These are phyloP conservation scores for Platichthys flesus DNA, from an alignment of 2,113 vertebrate species.

Conservation along the genomic window DNA sequence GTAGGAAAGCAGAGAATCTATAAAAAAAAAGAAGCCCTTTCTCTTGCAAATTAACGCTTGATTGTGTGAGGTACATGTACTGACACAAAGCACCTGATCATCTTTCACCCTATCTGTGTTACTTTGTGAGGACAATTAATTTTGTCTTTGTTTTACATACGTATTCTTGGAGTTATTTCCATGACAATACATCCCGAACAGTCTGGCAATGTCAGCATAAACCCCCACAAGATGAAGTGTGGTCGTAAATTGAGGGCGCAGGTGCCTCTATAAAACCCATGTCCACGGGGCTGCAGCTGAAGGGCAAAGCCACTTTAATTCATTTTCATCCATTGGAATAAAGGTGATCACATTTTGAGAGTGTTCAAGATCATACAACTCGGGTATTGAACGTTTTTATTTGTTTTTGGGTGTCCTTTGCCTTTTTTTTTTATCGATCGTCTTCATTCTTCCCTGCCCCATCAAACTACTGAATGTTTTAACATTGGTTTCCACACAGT, in stretches of 20 bases:
- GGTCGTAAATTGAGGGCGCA: conserved; percentile 59
- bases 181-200: conserved; percentile 35
- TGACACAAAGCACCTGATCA: conserved; percentile 29
- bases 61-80: not conserved
- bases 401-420: not conserved
- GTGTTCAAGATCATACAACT: not conserved
- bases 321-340: not conserved
- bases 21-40: no score
- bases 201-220: conserved; percentile 65
- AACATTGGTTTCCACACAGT: conserved; percentile 26
- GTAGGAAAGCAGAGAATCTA: not conserved
- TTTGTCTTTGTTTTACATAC: not conserved
- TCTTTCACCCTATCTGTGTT: conserved; percentile 35
- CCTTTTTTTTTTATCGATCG: conserved; percentile 10
- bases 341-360: not conserved
- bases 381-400: not conserved
- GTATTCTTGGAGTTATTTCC: conserved; percentile 15
- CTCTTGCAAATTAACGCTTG: not conserved
- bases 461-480: conserved; percentile 39
- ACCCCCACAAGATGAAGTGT: conserved; percentile 54
- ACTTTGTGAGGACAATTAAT: not conserved
- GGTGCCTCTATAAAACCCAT: conserved; percentile 40
- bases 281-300: not conserved
- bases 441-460: conserved; percentile 39
- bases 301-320: conserved; percentile 11